These are phyloP conservation scores for Calephelis virginiensis DNA, from an alignment of 1,140 invertebrate genomes.

Conservation along the genomic window DNA sequence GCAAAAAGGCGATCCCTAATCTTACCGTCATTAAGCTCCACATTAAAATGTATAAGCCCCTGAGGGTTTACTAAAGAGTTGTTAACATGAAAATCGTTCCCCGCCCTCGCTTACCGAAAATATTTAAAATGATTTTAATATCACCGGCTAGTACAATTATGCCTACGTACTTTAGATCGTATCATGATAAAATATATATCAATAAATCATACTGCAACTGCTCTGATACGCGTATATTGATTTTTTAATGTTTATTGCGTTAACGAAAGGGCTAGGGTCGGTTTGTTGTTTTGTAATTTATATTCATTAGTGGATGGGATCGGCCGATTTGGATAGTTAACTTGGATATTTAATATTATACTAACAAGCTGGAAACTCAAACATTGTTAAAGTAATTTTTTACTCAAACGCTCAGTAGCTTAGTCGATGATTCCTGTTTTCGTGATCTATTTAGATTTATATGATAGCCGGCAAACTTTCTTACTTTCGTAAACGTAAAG, in stretches of 20 bases:
- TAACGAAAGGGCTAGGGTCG: constrained; percentile 54
- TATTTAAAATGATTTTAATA: constrained; percentile 14
- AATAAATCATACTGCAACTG: constrained; percentile 65
- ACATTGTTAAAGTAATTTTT: too few relatives aligned
- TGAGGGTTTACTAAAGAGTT: constrained; percentile 54
- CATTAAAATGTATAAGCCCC: constrained; percentile 62
- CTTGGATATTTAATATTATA: neutral
- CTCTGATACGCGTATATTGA: constrained; percentile 63
- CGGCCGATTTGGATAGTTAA: constrained; percentile 31
- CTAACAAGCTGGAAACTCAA: neutral
- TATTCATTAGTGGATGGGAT: constrained; percentile 57
- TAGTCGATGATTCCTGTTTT: too few relatives aligned
- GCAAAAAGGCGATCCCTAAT: constrained; percentile 50
- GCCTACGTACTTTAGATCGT: constrained; percentile 65
- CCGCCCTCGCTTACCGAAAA: constrained; percentile 35
- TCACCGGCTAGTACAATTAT: constrained; percentile 49
- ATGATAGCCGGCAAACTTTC: too few relatives aligned
- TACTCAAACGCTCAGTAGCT: too few relatives aligned
- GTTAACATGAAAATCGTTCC: constrained; percentile 69
- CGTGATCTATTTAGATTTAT: too few relatives aligned
- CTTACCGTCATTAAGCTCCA: constrained; percentile 53
- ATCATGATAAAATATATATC: constrained; percentile 69
- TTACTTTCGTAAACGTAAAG: too few relatives aligned
- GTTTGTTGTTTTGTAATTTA: constrained; percentile 60
- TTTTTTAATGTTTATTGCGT: constrained; percentile 70